Base-by-base conservation (phyloP, 2,888 invertebrate genomes). In the Agrotis clavis region DNA sequence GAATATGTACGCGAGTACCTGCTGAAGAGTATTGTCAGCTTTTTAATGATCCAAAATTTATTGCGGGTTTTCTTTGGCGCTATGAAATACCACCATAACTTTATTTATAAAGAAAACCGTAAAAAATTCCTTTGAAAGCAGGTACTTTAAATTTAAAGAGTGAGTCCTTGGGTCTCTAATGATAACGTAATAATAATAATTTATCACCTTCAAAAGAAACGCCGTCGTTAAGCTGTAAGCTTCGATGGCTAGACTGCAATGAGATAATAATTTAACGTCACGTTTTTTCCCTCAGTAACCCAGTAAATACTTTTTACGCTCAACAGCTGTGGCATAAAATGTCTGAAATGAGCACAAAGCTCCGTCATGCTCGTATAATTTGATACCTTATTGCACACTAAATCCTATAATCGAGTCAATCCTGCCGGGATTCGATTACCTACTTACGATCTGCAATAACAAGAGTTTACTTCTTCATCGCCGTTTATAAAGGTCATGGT, bases 321-420 rank as follows among this genome's bases (percentile, higher is more conserved):
- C 48, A 56, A 62, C 60, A 81, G 64, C 66, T 82, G 71, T 41
- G 56, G 45, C 63, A 72, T 45, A 16, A 66, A 72, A 54, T 53
- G 21, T 63, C 53, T 41, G 50, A 35, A 35, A 57, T 67, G n/a
- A 72, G 64, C 21, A 19, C 50, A 21, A 59, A 62, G n/a, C 45
- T 66, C 62, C 48, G 25, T 61, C 62, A 50, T 30, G 21, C 60
- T 81, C 77, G 54, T 72, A 71, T 51, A 70, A 70, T 70, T 70
- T 67, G 25, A 81, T 57, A 50, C 51, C 57, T 67, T 70, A 81
- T 74, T 68, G 63, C 71, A 67, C 59, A 64, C 73, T 74, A 62
- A 81, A 70, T 68, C 67, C 48, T 67, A 18, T 82, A 73, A 82
- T 72, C 68, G 59, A 65, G 57, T 79, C 54, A 61, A 62, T 71